These are phyloP conservation scores for Mythimna albipuncta DNA, from an alignment of 2,888 invertebrate species.

Conservation along the genomic window DNA sequence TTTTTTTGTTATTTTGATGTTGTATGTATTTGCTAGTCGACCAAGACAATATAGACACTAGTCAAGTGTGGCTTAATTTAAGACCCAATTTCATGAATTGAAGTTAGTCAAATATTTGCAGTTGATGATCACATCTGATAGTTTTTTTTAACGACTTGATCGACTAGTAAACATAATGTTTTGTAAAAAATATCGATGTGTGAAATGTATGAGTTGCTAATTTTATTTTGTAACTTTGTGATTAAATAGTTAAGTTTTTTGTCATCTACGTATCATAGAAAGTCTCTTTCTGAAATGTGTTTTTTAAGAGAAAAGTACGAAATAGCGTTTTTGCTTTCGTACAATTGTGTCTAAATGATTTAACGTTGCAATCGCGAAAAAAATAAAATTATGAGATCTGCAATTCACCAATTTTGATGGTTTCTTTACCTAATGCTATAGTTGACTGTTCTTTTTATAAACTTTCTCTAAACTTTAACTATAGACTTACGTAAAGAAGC, in stretches of 20 bases:
- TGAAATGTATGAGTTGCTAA: conserved; percentile 10
- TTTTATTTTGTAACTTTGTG: conserved; percentile 11
- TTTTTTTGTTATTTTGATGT: conserved; percentile 31
- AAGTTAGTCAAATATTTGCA: not conserved
- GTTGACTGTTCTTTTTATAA: not conserved
- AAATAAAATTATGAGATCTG: conserved; percentile 31
- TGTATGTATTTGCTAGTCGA: conserved; percentile 19
- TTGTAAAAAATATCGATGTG: conserved; percentile 9
- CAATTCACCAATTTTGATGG: conserved; percentile 17
- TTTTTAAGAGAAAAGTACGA: conserved; percentile 26
- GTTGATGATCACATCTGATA: not conserved
- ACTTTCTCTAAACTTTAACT: not conserved
- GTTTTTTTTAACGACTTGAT: conserved; percentile 11
- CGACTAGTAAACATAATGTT: conserved; percentile 9
- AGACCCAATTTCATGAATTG: not conserved
- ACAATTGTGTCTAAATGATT: conserved; percentile 17
- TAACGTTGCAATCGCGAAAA: conserved; percentile 16
- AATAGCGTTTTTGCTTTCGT: conserved; percentile 13
- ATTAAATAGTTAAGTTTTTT: conserved; percentile 19
- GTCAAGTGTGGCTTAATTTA: not conserved
- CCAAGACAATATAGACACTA: not conserved
- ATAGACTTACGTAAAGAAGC: not conserved
- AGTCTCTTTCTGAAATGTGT: conserved; percentile 29
- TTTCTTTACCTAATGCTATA: conserved; percentile 13
- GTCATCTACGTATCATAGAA: conserved; percentile 7